phyloP scores from a whole-genome alignment of 2,888 invertebrate genomes.

The Cephus sareptanus region DNA sequence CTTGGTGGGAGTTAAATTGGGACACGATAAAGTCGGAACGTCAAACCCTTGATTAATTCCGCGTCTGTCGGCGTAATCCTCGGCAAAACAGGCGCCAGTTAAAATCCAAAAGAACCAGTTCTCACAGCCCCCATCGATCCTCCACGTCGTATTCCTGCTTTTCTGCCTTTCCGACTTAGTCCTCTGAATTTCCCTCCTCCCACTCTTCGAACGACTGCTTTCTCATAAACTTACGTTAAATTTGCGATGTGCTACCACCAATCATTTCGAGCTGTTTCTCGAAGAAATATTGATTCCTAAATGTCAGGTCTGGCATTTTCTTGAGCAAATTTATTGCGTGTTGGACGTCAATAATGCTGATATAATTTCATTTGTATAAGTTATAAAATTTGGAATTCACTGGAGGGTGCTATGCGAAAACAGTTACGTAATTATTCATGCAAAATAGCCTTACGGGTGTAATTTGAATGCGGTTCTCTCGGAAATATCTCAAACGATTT shows the following conservation, averaged over 20 bases:
- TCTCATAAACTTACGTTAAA: not conserved
- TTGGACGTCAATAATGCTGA: not conserved
- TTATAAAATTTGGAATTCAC: not conserved
- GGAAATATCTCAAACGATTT: not conserved
- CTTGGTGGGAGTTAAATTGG: constrained; percentile 4
- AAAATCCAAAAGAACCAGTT: not conserved
- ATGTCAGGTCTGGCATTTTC: not conserved
- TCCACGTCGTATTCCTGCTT: not conserved
- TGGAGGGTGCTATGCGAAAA: not conserved
- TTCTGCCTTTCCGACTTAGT: not conserved
- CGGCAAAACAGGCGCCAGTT: constrained; percentile 2
- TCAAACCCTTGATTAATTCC: constrained; percentile 5
- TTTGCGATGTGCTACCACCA: not conserved
- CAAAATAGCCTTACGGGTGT: not conserved
- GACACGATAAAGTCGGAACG: constrained; percentile 6
- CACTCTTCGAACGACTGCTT: not conserved
- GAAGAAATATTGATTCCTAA: not conserved
- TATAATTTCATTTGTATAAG: not conserved
- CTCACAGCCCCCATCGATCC: not conserved
- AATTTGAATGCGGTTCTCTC: not conserved
- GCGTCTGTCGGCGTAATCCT: not conserved
- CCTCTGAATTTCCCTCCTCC: not conserved
- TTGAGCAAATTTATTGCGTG: not conserved
- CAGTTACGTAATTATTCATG: not conserved
- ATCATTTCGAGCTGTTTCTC: not conserved